Evolutionary conservation across 2,888 invertebrate genomes (phyloP).

Genomic region (Drosophila recens): DNA sequence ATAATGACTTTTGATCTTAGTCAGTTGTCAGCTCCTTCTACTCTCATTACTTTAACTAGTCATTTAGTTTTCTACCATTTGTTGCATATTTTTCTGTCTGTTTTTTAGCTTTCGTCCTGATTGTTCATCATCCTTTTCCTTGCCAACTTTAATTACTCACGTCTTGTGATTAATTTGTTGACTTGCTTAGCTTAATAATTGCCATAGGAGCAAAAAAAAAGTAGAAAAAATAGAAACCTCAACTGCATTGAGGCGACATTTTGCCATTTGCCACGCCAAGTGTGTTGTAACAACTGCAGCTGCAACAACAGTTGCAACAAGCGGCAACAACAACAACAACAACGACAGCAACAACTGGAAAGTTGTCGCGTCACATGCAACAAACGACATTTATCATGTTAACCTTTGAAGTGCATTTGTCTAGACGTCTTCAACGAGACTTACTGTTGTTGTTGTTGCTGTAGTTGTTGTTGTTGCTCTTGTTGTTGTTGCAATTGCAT

Average conservation of each 20-base stretch:
- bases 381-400: constrained; percentile 82
- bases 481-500: constrained; percentile 32
- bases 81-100: background rate
- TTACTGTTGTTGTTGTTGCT: constrained; percentile 39
- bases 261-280: constrained; percentile 67
- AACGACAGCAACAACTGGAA: constrained; percentile 69
- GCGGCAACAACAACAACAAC: constrained; percentile 34
- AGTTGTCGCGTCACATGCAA: constrained; percentile 81
- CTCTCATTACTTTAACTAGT: background rate
- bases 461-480: constrained; percentile 31
- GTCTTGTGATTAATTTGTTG: constrained; percentile 75
- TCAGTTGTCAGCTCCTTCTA: background rate
- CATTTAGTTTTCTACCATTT: background rate
- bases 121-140: constrained; percentile 5
- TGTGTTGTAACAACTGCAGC: constrained; percentile 62
- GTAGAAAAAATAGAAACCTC: constrained; percentile 30
- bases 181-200: constrained; percentile 61
- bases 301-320: constrained; percentile 36
- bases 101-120: constrained; percentile 2
- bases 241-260: constrained; percentile 64
- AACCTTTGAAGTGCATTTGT: constrained; percentile 82
- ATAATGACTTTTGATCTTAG: background rate
- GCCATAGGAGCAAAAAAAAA: constrained; percentile 35
- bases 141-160: constrained; percentile 60
- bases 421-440: constrained; percentile 79